Evolutionary conservation across 1,140 invertebrate genomes (phyloP).

Genomic region (Zaprionus gabonicus): DNA sequence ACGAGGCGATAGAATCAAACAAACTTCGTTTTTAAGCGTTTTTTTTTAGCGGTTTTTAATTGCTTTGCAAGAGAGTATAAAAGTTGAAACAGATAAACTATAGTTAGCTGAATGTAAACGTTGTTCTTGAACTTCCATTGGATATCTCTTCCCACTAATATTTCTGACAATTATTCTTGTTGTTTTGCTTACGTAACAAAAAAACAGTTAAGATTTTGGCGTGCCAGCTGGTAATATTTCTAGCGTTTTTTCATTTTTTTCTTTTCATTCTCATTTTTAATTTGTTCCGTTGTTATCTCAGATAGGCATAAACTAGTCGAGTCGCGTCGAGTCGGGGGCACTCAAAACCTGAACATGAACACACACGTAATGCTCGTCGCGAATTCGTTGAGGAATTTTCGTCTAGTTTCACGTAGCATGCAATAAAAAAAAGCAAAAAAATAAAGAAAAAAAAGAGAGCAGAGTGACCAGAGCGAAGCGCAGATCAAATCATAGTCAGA

Average conservation of each 20-base stretch:
- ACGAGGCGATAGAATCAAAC: constrained; percentile 15
- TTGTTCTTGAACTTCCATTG: constrained; percentile 6
- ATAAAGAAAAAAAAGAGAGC: neutral
- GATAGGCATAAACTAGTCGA: constrained; percentile 35
- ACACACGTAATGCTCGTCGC: constrained; percentile 41
- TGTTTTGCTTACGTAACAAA: constrained; percentile 22
- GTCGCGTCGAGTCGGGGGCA: neutral
- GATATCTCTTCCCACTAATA: neutral
- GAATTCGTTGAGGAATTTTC: constrained; percentile 25
- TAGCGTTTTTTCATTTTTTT: constrained; percentile 4
- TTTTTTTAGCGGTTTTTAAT: constrained; percentile 19
- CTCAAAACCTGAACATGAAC: constrained; percentile 10
- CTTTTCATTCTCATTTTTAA: constrained; percentile 14
- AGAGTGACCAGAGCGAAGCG: constrained; percentile 10
- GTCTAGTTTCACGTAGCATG: constrained; percentile 28
- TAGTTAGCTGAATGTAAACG: neutral
- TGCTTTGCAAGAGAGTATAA: constrained; percentile 14
- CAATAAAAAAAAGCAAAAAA: neutral
- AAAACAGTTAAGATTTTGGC: constrained; percentile 20
- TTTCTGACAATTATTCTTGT: neutral
- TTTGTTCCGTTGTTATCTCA: constrained; percentile 34
- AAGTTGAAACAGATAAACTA: constrained; percentile 7
- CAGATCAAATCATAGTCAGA: constrained; percentile 4
- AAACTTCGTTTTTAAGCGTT: constrained; percentile 1
- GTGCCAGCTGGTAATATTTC: constrained; percentile 34